Percentiles rank a stretch among this genome's conserved stretches.
These are phyloP conservation scores for Meloe dianella DNA, from an alignment of 2,888 invertebrate species.

Conservation along the genomic window DNA sequence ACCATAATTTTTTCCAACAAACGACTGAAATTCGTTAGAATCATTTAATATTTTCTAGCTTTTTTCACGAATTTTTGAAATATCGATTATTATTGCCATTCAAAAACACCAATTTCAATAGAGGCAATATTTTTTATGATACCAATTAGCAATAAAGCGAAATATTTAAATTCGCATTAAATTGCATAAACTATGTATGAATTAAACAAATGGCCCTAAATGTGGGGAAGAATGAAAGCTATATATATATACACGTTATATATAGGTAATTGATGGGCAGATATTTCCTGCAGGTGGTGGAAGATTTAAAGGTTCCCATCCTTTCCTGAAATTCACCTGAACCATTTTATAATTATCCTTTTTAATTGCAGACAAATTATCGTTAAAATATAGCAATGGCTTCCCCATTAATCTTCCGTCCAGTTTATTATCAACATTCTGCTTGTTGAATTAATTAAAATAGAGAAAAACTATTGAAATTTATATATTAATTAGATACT, in stretches of 20 bases:
- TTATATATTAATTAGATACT: too few relatives aligned
- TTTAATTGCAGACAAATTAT: neutral
- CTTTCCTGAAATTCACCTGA: neutral
- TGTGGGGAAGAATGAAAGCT: neutral
- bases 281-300: neutral
- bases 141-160: too few relatives aligned
- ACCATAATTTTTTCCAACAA: neutral
- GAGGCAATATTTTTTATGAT: neutral
- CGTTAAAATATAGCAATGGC: neutral
- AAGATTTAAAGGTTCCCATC: neutral
- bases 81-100: neutral
- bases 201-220: neutral
- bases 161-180: too few relatives aligned
- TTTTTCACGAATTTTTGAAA: neutral
- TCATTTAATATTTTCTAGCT: too few relatives aligned
- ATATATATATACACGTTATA: neutral
- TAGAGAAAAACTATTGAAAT: too few relatives aligned
- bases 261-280: neutral
- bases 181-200: neutral
- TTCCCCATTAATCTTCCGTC: neutral
- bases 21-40: too few relatives aligned
- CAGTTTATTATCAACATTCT: neutral
- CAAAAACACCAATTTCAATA: neutral
- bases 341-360: neutral
- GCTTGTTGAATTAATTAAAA: too few relatives aligned